Base-by-base conservation (phyloP, 2,797 vertebrate species). In the Leptoclinus maculatus region DNA sequence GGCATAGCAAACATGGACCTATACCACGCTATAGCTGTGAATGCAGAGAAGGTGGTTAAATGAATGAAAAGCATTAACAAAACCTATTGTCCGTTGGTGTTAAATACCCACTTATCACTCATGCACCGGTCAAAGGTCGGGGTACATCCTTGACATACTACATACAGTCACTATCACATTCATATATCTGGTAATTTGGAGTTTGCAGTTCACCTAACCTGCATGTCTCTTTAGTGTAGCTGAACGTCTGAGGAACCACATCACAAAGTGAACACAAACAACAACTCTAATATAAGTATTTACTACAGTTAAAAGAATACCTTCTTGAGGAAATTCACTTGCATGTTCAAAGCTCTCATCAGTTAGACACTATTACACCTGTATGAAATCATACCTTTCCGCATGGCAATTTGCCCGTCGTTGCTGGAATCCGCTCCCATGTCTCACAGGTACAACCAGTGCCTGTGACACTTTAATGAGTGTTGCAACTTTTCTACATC, bases 71-170 rank as follows among this genome's bases (percentile, higher is more conserved):
- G 38, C 54, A 45, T 66, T 34, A 76, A 58, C 13, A 45, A 79
- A 59, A 2, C 27, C n/a, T 64, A 53, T 23, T 47, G 23, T n/a
- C 25, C 9, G 2, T 62, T 76, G 49, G 13, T 73, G 76, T 73
- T 74, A 45, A 87, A 82, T 65, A 23, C 38, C 39, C 27, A 73
- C 47, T 80, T 67, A 68, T 67, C 13, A 53, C 57, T 79, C 38
- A 14, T 54, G 25, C 62, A 27, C 49, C 4, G 14, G 71, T 83
- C 70, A 83, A 67, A 65, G 71, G 51, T 84, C 63, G 70, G 65
- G 23, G 17, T 38, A 19, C 47, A 34, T 62, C 23, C 17, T 11
- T n/a, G 53, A 57, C 23, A 54, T 13, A 49, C 32, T 32, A 67
- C 60, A 54, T 36, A 38, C 27, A 45, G 29, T 68, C 16, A 32